Conservation (phyloP, 2,888 invertebrate species). For the Hypomecis atomaria region DNA sequence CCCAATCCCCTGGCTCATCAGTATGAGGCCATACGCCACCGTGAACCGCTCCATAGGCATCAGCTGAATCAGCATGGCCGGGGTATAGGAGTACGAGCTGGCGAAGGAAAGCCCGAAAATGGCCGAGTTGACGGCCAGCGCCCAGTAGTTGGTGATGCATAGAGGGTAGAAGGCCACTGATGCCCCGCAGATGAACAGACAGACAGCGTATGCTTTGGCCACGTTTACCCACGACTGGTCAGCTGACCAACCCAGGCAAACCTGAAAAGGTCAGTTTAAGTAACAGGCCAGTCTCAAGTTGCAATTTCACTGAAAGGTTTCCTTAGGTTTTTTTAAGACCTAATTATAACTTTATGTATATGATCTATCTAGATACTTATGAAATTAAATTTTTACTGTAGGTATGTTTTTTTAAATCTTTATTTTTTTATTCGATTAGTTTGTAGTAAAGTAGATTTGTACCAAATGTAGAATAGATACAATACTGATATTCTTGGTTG, state of each 20-base stretch:
- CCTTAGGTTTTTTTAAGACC: too few species aligned
- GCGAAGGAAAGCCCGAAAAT: conserved; percentile 95
- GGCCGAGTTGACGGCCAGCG: conserved; percentile 80
- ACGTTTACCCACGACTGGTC: conserved; percentile 94
- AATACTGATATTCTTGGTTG: too few species aligned
- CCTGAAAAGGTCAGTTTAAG: conserved; percentile 67
- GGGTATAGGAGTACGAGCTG: conserved; percentile 95
- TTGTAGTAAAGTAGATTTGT: too few species aligned
- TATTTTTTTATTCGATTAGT: too few species aligned
- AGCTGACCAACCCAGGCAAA: conserved; percentile 93
- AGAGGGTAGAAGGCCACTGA: conserved; percentile 86
- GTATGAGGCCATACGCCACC: conserved; percentile 94
- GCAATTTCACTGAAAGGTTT: too few species aligned
- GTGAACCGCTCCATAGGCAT: conserved; percentile 96
- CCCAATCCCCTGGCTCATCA: conserved; percentile 96
- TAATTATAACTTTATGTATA: too few species aligned
- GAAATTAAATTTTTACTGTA: too few species aligned
- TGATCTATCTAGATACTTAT: too few species aligned
- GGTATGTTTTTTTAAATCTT: too few species aligned
- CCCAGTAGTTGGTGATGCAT: conserved; percentile 78
- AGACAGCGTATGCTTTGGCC: conserved; percentile 91
- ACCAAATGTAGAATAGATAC: too few species aligned
- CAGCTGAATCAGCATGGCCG: conserved; percentile 94
- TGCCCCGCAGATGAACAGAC: conserved; percentile 88
- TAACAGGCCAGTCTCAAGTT: too few species aligned